A percentile compares a stretch with the other conserved stretches of the same genome.
phyloP scores from a whole-genome alignment of 2,797 vertebrate species.

The Gobio occitaniae region DNA sequence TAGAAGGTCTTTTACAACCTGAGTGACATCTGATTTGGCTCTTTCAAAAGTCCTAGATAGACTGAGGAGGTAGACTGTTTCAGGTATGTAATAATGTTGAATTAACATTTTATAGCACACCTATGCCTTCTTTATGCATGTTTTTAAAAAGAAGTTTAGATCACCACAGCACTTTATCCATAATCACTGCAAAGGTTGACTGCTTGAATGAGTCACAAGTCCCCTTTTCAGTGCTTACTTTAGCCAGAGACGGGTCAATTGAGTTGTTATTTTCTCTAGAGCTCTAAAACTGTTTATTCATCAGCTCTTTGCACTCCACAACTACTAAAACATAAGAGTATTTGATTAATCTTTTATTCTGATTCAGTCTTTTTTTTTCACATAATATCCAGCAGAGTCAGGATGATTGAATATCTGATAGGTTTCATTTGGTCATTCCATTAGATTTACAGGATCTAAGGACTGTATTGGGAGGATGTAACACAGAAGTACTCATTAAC shows the following conservation, averaged over 20 bases:
- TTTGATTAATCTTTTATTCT: neutral
- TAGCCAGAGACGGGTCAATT: conserved; percentile 21
- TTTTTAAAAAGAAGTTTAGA: conserved; percentile 33
- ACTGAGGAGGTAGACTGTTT: conserved; percentile 31
- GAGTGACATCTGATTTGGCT: conserved; percentile 8
- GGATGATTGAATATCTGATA: neutral
- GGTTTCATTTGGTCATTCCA: neutral
- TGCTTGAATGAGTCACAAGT: conserved; percentile 29
- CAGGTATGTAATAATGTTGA: conserved; percentile 39
- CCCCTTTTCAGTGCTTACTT: conserved; percentile 11
- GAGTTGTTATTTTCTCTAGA: conserved; percentile 16
- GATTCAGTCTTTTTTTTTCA: neutral
- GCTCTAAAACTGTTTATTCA: conserved; percentile 16
- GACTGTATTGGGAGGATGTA: neutral
- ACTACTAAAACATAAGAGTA: neutral
- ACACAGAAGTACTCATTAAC: neutral
- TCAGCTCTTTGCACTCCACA: neutral
- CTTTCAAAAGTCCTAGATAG: conserved; percentile 1
- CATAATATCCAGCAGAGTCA: neutral
- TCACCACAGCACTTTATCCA: neutral
- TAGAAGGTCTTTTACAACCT: neutral
- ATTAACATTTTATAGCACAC: conserved; percentile 28
- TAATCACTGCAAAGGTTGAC: conserved; percentile 21
- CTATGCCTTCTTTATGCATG: neutral
- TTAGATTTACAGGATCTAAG: neutral